These are phyloP conservation scores for Notolepis coatsorum DNA, from an alignment of 2,797 vertebrate genomes.

Conservation along the genomic window DNA sequence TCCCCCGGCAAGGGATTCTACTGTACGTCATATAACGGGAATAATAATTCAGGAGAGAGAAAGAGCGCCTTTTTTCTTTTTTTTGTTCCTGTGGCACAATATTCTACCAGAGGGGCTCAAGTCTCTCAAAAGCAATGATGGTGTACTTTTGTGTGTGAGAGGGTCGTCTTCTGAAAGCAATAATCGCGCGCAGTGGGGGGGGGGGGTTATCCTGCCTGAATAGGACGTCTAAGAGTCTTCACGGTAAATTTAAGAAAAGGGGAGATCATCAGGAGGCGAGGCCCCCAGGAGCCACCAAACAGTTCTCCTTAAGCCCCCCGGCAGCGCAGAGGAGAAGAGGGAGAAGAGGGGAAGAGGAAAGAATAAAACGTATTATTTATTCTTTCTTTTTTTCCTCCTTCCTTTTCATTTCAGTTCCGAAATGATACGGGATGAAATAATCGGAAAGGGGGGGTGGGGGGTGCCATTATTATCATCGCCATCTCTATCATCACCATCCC, in stretches of 20 bases:
- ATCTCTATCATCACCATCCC: too few species aligned
- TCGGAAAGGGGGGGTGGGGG: too few species aligned
- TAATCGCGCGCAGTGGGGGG: too few species aligned
- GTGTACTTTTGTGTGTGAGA: constrained; percentile 63
- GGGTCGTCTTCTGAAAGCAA: constrained; percentile 82
- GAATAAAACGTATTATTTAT: constrained; percentile 55
- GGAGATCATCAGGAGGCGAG: constrained; percentile 93
- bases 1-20: constrained; percentile 15
- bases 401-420: constrained; percentile 84
- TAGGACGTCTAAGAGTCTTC: constrained; percentile 95
- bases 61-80: constrained; percentile 26
- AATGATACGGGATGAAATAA: constrained; percentile 92
- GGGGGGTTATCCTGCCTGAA: constrained; percentile 91
- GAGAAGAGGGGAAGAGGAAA: constrained; percentile 50
- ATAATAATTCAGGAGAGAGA: constrained; percentile 29
- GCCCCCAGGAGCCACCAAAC: constrained; percentile 95
- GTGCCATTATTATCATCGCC: constrained; percentile 79
- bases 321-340: constrained; percentile 82
- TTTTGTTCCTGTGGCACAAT: constrained; percentile 3
- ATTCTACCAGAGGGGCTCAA: constrained; percentile 50
- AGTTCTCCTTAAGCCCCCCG: constrained; percentile 92
- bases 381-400: background rate
- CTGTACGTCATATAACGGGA: constrained; percentile 26
- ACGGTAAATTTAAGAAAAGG: constrained; percentile 85
- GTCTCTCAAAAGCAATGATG: constrained; percentile 65